Evolutionary conservation across 2,888 invertebrate species (phyloP).

Genomic region (Oscheius sp.): DNA sequence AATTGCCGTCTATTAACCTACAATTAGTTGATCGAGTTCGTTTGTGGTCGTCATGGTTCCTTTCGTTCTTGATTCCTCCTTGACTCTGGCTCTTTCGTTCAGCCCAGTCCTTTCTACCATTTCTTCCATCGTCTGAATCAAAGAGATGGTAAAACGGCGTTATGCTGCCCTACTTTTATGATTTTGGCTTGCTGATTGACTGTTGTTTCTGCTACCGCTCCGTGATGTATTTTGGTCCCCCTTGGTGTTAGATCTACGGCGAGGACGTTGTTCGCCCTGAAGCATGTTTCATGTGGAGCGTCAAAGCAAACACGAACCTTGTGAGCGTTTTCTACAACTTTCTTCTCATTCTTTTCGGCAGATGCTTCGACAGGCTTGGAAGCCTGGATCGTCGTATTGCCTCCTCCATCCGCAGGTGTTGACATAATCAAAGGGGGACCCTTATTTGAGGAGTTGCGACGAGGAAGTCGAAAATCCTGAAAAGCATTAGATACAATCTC

Average conservation of each 20-base stretch:
- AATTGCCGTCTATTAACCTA: constrained; percentile 12
- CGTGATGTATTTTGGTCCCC: constrained; percentile 40
- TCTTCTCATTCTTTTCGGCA: constrained; percentile 25
- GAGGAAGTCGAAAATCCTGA: constrained; percentile 25
- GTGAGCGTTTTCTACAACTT: constrained; percentile 23
- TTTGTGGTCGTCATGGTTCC: constrained; percentile 44
- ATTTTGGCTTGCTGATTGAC: constrained; percentile 24
- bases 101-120: constrained; percentile 47
- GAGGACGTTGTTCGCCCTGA: constrained; percentile 41
- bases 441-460: constrained; percentile 30
- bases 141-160: not conserved
- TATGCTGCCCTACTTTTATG: constrained; percentile 4
- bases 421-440: constrained; percentile 37
- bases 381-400: constrained; percentile 12
- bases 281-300: not conserved
- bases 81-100: constrained; percentile 56
- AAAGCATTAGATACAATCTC: not conserved
- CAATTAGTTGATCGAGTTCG: constrained; percentile 61
- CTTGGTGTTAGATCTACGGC: constrained; percentile 52
- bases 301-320: constrained; percentile 5
- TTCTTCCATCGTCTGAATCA: constrained; percentile 10
- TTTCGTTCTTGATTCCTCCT: constrained; percentile 43
- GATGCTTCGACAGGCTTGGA: constrained; percentile 10
- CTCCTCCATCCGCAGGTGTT: constrained; percentile 13
- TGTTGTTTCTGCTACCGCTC: constrained; percentile 52